Conservation (phyloP, 2,113 vertebrate genomes). For the Centrocercus urophasianus region DNA sequence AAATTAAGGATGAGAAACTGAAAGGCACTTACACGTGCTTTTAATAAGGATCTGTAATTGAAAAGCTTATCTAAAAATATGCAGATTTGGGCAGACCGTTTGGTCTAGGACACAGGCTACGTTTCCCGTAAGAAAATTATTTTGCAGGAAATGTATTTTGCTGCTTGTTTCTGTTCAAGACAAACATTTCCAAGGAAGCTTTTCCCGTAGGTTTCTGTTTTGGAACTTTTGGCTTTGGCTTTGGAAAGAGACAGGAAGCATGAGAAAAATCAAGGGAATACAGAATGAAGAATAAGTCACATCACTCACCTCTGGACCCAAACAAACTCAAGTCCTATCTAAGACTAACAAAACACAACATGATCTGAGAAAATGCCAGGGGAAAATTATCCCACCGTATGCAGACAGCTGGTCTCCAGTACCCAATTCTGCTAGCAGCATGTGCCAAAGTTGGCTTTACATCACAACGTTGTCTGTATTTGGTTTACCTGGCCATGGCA, state of each 20-base stretch:
- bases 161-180: conserved; percentile 1
- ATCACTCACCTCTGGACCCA: neutral
- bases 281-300: neutral
- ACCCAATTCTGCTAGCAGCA: neutral
- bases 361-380: neutral
- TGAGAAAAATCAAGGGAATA: neutral
- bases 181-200: conserved; percentile 5
- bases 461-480: neutral
- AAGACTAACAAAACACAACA: neutral
- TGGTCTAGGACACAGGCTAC: neutral
- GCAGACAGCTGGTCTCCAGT: neutral
- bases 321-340: neutral
- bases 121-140: neutral
- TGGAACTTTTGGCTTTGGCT: neutral
- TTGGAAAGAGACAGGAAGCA: conserved; percentile 15
- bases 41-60: neutral
- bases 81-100: neutral
- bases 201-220: conserved; percentile 29
- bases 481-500: neutral
- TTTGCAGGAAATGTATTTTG: conserved; percentile 25
- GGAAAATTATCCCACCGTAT: neutral
- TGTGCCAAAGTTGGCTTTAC: neutral
- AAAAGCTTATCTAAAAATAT: neutral
- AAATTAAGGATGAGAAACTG: neutral
- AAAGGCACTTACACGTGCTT: neutral